Evolutionary conservation across 2,113 vertebrate genomes (phyloP).

Genomic region (Cynoglossus semilaevis): DNA sequence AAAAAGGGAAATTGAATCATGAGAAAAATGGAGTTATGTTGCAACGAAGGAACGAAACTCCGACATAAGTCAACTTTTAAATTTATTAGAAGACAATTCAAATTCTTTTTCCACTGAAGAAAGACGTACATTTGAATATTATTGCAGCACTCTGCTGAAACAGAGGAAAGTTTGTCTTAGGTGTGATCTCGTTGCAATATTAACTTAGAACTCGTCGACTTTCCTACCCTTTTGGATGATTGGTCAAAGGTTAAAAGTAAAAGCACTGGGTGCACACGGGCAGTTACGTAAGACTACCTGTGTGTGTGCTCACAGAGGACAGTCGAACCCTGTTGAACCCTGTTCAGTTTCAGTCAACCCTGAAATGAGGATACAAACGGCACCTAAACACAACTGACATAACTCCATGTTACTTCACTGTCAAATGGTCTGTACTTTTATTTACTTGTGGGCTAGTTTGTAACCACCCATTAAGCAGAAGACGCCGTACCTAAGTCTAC

Average conservation of each 20-base stretch:
- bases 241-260: conserved; percentile 58
- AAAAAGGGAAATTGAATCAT: no score
- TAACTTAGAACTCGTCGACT: not conserved
- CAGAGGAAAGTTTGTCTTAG: not conserved
- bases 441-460: not conserved
- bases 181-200: not conserved
- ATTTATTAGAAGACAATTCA: no score
- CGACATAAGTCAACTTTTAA: no score
- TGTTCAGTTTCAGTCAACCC: conserved; percentile 23
- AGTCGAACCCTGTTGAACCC: conserved; percentile 8
- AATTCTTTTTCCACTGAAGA: no score
- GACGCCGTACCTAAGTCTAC: no score
- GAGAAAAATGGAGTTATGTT: no score
- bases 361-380: conserved; percentile 7
- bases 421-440: not conserved
- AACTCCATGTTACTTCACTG: not conserved
- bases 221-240: conserved; percentile 54
- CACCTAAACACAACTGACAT: conserved; percentile 6
- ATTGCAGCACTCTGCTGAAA: not conserved
- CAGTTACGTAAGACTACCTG: conserved; percentile 63
- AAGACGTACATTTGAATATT: no score
- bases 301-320: conserved; percentile 39
- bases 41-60: no score
- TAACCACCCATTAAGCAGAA: not conserved
- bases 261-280: conserved; percentile 41